Conservation (phyloP, 2,113 vertebrate species). For the Lamprotornis superbus region DNA sequence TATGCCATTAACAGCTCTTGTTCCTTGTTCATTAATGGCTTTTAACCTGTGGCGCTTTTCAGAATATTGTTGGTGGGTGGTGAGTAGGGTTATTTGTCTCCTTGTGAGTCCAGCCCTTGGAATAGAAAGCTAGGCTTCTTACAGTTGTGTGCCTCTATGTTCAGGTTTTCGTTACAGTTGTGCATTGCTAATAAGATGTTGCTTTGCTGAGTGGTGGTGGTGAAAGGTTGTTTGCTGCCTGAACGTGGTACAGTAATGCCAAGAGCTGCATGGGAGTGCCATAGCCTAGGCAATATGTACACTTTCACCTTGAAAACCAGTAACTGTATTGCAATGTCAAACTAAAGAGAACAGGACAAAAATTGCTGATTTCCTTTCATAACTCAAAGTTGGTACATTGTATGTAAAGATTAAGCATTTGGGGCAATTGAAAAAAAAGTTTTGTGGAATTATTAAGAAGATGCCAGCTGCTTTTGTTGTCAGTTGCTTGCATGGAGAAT, state of each 20-base stretch:
- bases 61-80: background rate
- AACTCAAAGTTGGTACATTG: background rate
- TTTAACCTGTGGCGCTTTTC: background rate
- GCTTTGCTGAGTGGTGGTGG: background rate
- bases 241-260: background rate
- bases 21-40: background rate
- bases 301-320: background rate
- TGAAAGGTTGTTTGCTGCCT: background rate
- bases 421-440: background rate
- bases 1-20: background rate
- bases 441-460: background rate
- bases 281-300: background rate
- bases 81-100: background rate
- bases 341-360: background rate
- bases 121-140: accelerated
- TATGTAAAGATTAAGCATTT: background rate
- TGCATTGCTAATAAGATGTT: background rate
- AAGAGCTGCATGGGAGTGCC: background rate
- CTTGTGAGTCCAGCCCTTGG: background rate
- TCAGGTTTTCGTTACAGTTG: background rate
- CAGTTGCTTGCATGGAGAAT: background rate
- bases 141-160: background rate
- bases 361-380: background rate
- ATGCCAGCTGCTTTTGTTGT: background rate
- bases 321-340: background rate